phyloP scores from a whole-genome alignment of 2,888 invertebrate genomes.

The Tridacna gigas region DNA sequence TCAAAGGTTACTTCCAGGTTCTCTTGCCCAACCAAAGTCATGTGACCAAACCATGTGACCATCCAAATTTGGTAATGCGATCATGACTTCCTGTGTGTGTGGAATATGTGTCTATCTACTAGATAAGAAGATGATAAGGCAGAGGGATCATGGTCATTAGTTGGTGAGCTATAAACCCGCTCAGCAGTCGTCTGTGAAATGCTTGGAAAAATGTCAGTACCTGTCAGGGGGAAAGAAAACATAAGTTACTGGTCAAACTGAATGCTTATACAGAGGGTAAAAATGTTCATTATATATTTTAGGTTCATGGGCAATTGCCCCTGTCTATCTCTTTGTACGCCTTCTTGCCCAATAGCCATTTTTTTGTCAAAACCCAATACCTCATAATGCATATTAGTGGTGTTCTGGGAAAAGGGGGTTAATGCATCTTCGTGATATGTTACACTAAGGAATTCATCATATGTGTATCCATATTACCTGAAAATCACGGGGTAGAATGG shows the following conservation, averaged over 20 bases:
- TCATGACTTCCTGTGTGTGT: slow-evolving; percentile 15
- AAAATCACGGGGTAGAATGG: too few relatives aligned
- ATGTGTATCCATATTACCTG: too few relatives aligned
- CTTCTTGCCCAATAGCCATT: too few relatives aligned
- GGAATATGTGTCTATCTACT: slow-evolving; percentile 23
- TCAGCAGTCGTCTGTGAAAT: slow-evolving; percentile 20
- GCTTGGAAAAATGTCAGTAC: slow-evolving; percentile 28
- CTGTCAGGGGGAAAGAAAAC: slow-evolving; percentile 27
- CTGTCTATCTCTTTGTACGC: slow-evolving; percentile 2
- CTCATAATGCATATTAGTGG: too few relatives aligned
- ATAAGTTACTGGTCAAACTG: slow-evolving; percentile 28
- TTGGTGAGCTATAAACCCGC: slow-evolving; percentile 34
- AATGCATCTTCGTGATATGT: too few relatives aligned
- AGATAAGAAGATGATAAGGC: slow-evolving; percentile 49
- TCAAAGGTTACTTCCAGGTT: not conserved
- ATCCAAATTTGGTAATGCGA: slow-evolving; percentile 35
- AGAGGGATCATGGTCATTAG: slow-evolving; percentile 55
- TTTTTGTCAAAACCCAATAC: too few relatives aligned
- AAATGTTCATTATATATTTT: slow-evolving; percentile 1
- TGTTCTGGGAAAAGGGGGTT: too few relatives aligned
- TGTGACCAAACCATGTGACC: slow-evolving; percentile 30
- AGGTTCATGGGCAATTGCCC: slow-evolving; percentile 22
- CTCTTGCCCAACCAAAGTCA: not conserved
- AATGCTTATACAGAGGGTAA: slow-evolving; percentile 20
- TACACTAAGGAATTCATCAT: too few relatives aligned